phyloP scores from a whole-genome alignment of 2,888 invertebrate genomes.

The Agrochola litura region DNA sequence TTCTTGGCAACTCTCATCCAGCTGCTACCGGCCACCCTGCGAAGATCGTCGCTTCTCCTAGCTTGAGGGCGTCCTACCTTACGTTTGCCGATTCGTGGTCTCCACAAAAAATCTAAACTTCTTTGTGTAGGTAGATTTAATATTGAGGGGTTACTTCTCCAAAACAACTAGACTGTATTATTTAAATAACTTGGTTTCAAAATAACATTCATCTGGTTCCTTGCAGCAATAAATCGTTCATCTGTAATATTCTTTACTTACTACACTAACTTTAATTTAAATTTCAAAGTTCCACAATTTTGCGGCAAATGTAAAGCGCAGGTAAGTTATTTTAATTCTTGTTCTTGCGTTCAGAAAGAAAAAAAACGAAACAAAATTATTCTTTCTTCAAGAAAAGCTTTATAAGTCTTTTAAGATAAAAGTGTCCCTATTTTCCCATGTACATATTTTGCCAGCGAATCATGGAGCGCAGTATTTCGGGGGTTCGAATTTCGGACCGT shows the following conservation, averaged over 20 bases:
- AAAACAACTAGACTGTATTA: not conserved
- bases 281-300: slow-evolving; percentile 52
- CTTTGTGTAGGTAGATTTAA: not conserved
- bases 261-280: slow-evolving; percentile 60
- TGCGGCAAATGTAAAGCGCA: slow-evolving; percentile 30
- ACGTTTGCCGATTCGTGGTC: too few relatives aligned
- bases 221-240: slow-evolving; percentile 47
- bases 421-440: not conserved
- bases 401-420: not conserved
- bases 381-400: slow-evolving; percentile 15
- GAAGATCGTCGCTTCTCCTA: too few relatives aligned
- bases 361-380: slow-evolving; percentile 18
- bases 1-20: too few relatives aligned
- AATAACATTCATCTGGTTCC: slow-evolving; percentile 15
- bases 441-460: too few relatives aligned
- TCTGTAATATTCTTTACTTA: slow-evolving; percentile 41
- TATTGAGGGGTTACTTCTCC: not conserved
- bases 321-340: slow-evolving; percentile 46
- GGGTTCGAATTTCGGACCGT: too few relatives aligned
- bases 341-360: slow-evolving; percentile 28
- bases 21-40: too few relatives aligned
- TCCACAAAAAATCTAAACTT: not conserved
- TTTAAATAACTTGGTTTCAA: not conserved
- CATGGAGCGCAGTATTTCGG: too few relatives aligned
- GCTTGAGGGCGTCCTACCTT: not conserved